Base-by-base conservation (phyloP, 2,888 invertebrate genomes). In the Pemphredon lugubris region DNA sequence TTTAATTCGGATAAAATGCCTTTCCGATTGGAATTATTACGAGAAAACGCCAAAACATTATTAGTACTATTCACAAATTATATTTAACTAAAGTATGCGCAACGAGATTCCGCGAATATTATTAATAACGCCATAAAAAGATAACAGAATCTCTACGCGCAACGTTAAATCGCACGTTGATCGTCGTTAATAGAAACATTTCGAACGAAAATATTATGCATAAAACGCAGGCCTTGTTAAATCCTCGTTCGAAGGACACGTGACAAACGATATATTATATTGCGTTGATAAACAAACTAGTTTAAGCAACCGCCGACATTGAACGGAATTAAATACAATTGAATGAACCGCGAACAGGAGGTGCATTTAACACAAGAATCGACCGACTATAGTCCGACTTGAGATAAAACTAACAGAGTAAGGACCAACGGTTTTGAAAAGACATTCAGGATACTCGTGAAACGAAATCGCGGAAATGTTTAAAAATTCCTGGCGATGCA, bases 21-120 rank as follows among this genome's bases (percentile, higher is more conserved):
- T 47, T 47, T 51, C 11, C 55, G 60, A 47, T 26, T 60, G 34
- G 47, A 9, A n/a, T n/a, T n/a, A 6, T 9, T 13, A 42, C 39
- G 26, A 20, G 23, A 37, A 45, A 34, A 53, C n/a, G 57, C 60
- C 57, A 32, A 47, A 26, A 51, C 30, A 45, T 64, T 72, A 54
- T 59, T 70, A 39, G 65, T 50, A 45, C 66, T 51, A 53, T 16
- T 58, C 61, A 58, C 44, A 66, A 44, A 72, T 66, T 73, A 60
- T 71, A 71, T 71, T 66, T 54, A 57, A 68, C 64, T 53, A 58
- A 37, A 45, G 34, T 6, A 20, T 48, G 18, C 47, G 71, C 37
- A 55, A 53, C n/a, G 54, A 45, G 54, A 53, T 26, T 58, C 18
- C 44, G 32, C 21, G 48, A 11, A 9, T n/a, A 50, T 30, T 21